A percentile compares a stretch with the other conserved stretches of the same genome.
Conservation (phyloP, 2,797 vertebrate species). For the Galago senegalensis region DNA sequence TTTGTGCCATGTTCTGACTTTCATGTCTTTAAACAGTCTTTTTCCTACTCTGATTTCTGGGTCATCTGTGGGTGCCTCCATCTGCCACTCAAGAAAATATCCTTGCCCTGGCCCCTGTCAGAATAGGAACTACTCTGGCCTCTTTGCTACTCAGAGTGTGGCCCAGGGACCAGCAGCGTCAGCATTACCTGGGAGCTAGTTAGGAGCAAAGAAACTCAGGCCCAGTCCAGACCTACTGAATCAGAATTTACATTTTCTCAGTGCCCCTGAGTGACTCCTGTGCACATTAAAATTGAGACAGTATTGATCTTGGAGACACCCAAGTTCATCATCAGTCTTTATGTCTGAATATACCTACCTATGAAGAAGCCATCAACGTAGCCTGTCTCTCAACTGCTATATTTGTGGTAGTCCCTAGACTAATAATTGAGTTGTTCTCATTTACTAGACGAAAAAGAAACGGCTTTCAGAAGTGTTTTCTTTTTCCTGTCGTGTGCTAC, state of each 20-base stretch:
- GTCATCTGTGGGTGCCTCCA: not conserved
- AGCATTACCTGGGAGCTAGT: not conserved
- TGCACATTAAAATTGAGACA: conserved; percentile 15
- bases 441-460: conserved; percentile 30
- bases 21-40: not conserved
- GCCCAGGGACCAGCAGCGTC: too few relatives aligned
- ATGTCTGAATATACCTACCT: not conserved
- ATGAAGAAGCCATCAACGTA: not conserved
- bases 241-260: conserved; percentile 24
- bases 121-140: not conserved
- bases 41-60: conserved; percentile 11
- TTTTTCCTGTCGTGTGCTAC: conserved; percentile 66
- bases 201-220: not conserved
- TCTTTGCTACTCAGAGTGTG: not conserved
- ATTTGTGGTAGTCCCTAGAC: not conserved
- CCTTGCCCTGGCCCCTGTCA: not conserved
- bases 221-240: not conserved
- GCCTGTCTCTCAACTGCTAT: not conserved
- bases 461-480: not conserved
- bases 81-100: not conserved
- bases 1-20: conserved; percentile 23
- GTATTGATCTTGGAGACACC: not conserved
- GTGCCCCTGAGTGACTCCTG: not conserved
- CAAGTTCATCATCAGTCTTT: not conserved
- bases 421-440: not conserved